Percentiles rank a stretch among this genome's conserved stretches.
phyloP scores from a whole-genome alignment of 2,797 vertebrate species.

The Alosa sapidissima region DNA sequence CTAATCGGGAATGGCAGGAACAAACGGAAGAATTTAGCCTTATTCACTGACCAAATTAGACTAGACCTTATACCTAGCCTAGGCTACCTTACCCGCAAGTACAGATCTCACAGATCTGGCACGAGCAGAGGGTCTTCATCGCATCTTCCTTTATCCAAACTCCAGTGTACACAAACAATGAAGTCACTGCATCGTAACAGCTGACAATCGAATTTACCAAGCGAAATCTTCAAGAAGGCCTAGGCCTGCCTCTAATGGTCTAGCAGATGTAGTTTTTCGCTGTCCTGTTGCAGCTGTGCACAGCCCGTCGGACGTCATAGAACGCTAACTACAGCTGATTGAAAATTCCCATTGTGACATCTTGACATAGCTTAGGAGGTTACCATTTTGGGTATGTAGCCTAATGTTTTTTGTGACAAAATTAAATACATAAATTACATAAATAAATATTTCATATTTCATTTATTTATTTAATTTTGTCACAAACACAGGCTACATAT shows the following conservation, averaged over 20 bases:
- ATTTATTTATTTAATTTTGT: no score
- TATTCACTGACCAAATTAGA: no score
- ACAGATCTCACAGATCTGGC: constrained; percentile 28
- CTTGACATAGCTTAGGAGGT: neutral
- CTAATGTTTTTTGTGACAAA: no score
- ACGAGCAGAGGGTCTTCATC: constrained; percentile 18
- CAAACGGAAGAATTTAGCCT: no score
- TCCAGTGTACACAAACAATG: neutral
- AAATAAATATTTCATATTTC: no score
- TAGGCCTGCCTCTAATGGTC: no score
- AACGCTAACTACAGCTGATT: neutral
- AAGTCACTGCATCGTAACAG: neutral
- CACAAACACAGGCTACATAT: no score
- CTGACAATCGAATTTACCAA: neutral
- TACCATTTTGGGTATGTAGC: no score
- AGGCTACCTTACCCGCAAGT: neutral
- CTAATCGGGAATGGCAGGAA: no score
- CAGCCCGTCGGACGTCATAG: neutral
- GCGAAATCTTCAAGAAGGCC: neutral
- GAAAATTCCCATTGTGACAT: neutral
- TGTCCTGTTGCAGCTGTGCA: neutral
- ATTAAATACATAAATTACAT: no score
- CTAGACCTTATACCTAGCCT: no score
- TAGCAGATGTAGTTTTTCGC: no score
- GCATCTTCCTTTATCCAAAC: neutral